Evolutionary conservation across 2,797 vertebrate genomes (phyloP).

Genomic region (Selene dorsalis): DNA sequence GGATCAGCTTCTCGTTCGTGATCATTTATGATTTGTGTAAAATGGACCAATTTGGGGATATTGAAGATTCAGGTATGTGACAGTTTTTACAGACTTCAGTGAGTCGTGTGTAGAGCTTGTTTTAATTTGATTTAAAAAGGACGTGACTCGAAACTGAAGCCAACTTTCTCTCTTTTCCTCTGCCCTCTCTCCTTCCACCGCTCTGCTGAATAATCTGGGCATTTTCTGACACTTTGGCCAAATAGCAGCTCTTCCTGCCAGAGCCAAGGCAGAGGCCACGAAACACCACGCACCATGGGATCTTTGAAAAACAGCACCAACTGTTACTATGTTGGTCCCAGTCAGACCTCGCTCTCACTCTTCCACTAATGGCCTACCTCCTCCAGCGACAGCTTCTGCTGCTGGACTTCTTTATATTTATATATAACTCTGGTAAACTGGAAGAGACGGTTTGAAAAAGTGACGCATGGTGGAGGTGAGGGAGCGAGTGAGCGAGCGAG

Average conservation of each 20-base stretch:
- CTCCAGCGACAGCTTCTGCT: constrained; percentile 36
- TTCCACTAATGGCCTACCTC: constrained; percentile 4
- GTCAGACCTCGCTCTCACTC: constrained; percentile 20
- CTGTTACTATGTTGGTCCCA: constrained; percentile 18
- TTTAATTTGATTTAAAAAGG: neutral
- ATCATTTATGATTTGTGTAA: too few species aligned
- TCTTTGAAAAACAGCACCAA: constrained; percentile 29
- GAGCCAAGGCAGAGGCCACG: neutral
- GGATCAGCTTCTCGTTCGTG: too few species aligned
- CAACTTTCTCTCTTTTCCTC: neutral
- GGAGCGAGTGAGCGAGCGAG: neutral
- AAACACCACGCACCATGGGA: neutral
- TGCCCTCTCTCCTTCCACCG: neutral
- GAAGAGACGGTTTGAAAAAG: fast-evolving
- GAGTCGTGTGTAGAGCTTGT: neutral
- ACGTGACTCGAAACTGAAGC: neutral
- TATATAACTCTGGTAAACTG: neutral
- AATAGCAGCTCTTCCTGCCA: neutral
- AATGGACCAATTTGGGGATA: too few species aligned
- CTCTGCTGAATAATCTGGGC: neutral
- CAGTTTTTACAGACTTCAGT: too few species aligned
- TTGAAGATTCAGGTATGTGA: too few species aligned
- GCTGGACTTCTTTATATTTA: constrained; percentile 6
- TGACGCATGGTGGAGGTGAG: neutral
- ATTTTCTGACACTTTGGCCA: constrained; percentile 25